phyloP scores from a whole-genome alignment of 2,797 vertebrate species.

The Catostomus latipinnis region DNA sequence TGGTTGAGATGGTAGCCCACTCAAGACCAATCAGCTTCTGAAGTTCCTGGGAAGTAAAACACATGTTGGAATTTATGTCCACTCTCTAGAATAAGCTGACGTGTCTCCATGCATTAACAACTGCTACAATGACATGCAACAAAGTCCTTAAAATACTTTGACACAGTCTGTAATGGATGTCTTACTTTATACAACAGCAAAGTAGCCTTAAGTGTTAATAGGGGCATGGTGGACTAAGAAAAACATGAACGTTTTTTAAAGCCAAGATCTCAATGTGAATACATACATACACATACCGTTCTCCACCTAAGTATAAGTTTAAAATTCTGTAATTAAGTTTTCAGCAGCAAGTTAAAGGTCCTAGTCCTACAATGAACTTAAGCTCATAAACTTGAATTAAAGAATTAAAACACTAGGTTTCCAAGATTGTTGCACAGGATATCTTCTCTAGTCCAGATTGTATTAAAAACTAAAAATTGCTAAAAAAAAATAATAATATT shows the following conservation, averaged over 20 bases:
- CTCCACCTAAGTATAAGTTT: not conserved
- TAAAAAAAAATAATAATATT: not conserved
- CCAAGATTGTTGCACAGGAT: not conserved
- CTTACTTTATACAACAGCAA: not conserved
- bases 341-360: not conserved
- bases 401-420: not conserved
- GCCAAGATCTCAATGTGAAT: not conserved
- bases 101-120: constrained; percentile 21
- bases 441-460: not conserved
- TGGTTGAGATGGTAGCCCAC: not conserved
- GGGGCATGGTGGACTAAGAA: not conserved
- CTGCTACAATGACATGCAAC: not conserved
- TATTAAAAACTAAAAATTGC: not conserved
- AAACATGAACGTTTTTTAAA: not conserved
- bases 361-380: not conserved
- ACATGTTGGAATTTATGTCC: constrained; percentile 52
- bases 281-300: not conserved
- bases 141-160: not conserved
- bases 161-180: not conserved
- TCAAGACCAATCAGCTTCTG: constrained; percentile 29
- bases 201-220: not conserved
- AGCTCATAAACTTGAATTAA: not conserved
- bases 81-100: constrained; percentile 32
- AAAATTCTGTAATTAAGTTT: not conserved
- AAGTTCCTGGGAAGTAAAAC: constrained; percentile 51